A percentile compares a stretch with the other conserved stretches of the same genome.
phyloP scores from a whole-genome alignment of 1,140 invertebrate genomes.

The Drosophila grimshawi region DNA sequence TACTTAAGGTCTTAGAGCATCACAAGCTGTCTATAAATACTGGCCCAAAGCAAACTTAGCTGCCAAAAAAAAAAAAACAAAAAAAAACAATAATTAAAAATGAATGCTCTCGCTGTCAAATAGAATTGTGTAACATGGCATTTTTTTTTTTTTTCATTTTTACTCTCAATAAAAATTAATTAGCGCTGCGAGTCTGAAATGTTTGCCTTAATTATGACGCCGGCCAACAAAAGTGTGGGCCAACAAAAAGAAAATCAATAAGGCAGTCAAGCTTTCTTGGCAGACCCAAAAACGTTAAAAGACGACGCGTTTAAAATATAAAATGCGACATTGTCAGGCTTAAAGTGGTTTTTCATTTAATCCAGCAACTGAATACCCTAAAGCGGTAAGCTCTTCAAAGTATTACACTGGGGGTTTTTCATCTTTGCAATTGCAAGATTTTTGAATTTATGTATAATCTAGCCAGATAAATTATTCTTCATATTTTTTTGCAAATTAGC shows the following conservation, averaged over 20 bases:
- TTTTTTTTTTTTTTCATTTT: conserved; percentile 35
- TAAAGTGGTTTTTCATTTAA: conserved; percentile 52
- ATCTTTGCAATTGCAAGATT: neutral
- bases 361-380: neutral
- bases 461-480: neutral
- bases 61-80: conserved; percentile 9
- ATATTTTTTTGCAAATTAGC: conserved; percentile 6
- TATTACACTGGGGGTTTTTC: neutral
- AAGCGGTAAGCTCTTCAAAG: neutral
- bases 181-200: conserved; percentile 55
- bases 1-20: conserved; percentile 3
- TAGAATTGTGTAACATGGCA: conserved; percentile 18
- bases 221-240: conserved; percentile 29
- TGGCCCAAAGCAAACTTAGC: conserved; percentile 3
- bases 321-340: conserved; percentile 26
- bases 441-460: neutral
- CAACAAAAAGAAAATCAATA: conserved; percentile 61
- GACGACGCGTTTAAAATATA: conserved; percentile 11
- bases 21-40: neutral
- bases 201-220: conserved; percentile 65
- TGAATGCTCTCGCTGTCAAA: conserved; percentile 7
- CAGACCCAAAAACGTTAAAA: conserved; percentile 18
- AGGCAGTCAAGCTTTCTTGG: conserved; percentile 25
- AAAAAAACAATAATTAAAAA: too few relatives aligned
- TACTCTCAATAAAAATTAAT: conserved; percentile 76